Evolutionary conservation across 1,140 invertebrate species (phyloP).

Genomic region (Halesus radiatus): DNA sequence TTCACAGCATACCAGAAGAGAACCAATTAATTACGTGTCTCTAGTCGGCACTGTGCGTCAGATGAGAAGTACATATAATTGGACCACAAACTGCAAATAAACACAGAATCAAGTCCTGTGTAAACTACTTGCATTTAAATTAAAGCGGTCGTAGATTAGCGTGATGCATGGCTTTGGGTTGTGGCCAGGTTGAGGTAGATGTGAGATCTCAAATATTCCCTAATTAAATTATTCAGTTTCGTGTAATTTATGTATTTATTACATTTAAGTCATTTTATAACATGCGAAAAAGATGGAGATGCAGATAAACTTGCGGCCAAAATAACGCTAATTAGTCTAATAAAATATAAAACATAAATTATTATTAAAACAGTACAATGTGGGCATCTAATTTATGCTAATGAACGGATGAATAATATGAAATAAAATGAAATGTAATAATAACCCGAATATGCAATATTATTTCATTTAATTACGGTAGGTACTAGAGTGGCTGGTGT

Average conservation of each 20-base stretch:
- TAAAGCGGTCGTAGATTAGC: constrained; percentile 22
- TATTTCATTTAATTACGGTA: no score
- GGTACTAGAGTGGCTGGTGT: no score
- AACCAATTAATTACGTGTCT: constrained; percentile 25
- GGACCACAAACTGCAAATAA: constrained; percentile 26
- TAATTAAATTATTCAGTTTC: background rate
- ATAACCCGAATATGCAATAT: no score
- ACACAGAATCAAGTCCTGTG: constrained; percentile 26
- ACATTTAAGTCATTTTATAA: no score
- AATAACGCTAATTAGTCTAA: background rate
- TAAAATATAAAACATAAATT: no score
- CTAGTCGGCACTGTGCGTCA: constrained; percentile 3
- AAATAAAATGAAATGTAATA: no score
- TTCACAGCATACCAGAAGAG: background rate
- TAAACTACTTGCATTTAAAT: constrained; percentile 34
- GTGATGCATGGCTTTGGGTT: constrained; percentile 8
- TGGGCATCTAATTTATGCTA: no score
- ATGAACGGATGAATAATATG: no score
- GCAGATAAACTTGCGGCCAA: background rate
- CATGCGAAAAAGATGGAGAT: no score
- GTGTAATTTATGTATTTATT: no score
- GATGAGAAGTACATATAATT: constrained; percentile 18
- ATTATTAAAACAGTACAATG: no score
- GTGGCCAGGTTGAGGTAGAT: background rate
- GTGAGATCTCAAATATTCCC: background rate